Evolutionary conservation across 2,888 invertebrate genomes (phyloP), one percentile per base, ranked within the genome.

Genomic region (Ennomos erosarius): DNA sequence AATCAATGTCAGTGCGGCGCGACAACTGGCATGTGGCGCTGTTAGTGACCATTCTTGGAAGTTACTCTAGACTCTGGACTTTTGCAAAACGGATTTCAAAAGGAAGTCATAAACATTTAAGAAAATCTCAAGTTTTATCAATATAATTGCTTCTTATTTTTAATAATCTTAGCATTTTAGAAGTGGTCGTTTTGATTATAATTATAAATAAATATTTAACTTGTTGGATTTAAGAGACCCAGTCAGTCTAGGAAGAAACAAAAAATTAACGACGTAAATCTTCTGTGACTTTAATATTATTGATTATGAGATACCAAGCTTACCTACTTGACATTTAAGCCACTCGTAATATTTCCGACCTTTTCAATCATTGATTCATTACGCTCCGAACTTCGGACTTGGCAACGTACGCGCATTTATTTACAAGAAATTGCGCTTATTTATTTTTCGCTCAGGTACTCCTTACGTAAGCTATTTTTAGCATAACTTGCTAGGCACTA

Each of bases 391-490:
- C 67, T 67, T 57, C 55, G 43, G 57, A 50, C 55, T 16, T 37
- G 42, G 60, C 59, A 9, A 38, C 52, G 16, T 38, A 48, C 43
- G 53, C 55, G 60, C 45, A 73, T 73, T 74, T 73, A 73, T 73
- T 74, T 73, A 71, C 68, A 68, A 73, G 69, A 76, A 78, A 77
- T 75, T 76, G 65, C 70, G 54, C 69, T 75, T 75, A 80, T 81
- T 78, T 75, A 62, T 65, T 68, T 26, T 26, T 26, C 6, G 6
- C 26, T 26, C 6, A 26, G 6, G 26, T 26, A 26, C 26, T 26
- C 26, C 74, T 68, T 69, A 73, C 59, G 55, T 63, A 55, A 51
- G 58, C 39, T 81, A 82, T 79, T 76, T 81, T 77, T 77, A 81
- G 74, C 62, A 38, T 36, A 51, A 61, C 57, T 59, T 64, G 59